Conservation (phyloP, 2,113 vertebrate species). For the Odontesthes bonariensis region DNA sequence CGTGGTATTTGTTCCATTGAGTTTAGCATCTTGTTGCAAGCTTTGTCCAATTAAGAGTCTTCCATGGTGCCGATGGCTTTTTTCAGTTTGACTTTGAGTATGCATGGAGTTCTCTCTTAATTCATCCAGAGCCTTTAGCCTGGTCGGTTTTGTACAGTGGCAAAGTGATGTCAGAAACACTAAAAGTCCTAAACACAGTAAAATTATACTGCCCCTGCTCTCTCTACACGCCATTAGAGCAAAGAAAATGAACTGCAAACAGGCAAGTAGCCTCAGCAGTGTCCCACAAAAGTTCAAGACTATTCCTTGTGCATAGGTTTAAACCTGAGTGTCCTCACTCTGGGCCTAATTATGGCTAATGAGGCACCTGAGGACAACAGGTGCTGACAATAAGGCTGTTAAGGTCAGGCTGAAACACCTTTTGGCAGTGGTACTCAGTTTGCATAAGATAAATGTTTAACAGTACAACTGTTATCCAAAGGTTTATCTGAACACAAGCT, state of each 20-base stretch:
- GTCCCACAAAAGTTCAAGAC: not conserved
- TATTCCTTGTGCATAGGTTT: not conserved
- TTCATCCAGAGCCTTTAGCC: conserved; percentile 17
- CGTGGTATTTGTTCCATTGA: not conserved
- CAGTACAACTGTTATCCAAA: not conserved
- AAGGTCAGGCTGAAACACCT: not conserved
- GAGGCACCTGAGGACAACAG: conserved; percentile 34
- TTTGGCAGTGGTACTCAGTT: not conserved
- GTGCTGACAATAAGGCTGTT: conserved; percentile 42
- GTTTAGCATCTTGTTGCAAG: not conserved
- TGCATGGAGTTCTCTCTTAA: not conserved
- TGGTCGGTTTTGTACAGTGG: conserved; percentile 24
- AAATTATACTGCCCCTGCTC: not conserved
- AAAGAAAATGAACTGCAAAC: conserved; percentile 24
- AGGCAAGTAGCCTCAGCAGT: conserved; percentile 24
- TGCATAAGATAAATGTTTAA: not conserved
- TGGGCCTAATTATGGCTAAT: conserved; percentile 20
- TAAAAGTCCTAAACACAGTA: conserved; percentile 53
- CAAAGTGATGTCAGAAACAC: conserved; percentile 46
- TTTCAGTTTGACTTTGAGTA: not conserved
- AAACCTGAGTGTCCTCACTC: not conserved
- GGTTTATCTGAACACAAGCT: too few relatives aligned
- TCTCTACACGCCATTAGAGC: conserved; percentile 62
- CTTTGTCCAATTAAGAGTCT: conserved; percentile 60
- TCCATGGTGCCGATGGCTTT: conserved; percentile 34